phyloP scores from a whole-genome alignment of 2,113 vertebrate species.

The Cynopterus brachyotis region DNA sequence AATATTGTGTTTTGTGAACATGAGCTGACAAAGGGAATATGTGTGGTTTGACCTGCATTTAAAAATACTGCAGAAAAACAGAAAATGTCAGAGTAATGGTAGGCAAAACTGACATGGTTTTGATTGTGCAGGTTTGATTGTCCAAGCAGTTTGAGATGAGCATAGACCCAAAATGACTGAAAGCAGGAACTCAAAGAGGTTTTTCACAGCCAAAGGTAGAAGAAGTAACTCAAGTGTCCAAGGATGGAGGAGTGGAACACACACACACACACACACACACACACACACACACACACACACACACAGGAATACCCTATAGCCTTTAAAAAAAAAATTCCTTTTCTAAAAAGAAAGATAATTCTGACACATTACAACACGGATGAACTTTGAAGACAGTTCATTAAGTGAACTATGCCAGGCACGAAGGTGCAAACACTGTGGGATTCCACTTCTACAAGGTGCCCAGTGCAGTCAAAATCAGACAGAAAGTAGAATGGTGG shows the following conservation, averaged over 20 bases:
- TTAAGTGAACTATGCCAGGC: background rate
- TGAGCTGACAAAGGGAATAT: background rate
- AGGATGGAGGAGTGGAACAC: background rate
- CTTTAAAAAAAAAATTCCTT: background rate
- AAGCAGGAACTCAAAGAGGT: background rate
- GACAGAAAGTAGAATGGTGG: background rate
- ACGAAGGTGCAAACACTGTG: background rate
- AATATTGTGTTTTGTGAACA: background rate
- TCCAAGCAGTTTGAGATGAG: background rate
- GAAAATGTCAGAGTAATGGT: background rate
- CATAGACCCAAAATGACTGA: background rate
- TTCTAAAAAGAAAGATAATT: background rate
- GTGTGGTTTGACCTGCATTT: background rate
- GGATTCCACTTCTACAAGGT: background rate
- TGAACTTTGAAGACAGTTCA: background rate
- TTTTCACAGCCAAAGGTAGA: background rate
- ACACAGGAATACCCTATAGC: background rate
- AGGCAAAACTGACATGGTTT: background rate
- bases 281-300: background rate
- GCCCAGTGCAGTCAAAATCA: background rate
- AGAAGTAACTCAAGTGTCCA: background rate
- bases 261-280: too few species aligned
- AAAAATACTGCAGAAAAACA: background rate
- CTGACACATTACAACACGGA: background rate
- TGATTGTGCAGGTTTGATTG: background rate